Base-by-base conservation (phyloP, 2,113 vertebrate species). In the Campylomormyrus numenius region DNA sequence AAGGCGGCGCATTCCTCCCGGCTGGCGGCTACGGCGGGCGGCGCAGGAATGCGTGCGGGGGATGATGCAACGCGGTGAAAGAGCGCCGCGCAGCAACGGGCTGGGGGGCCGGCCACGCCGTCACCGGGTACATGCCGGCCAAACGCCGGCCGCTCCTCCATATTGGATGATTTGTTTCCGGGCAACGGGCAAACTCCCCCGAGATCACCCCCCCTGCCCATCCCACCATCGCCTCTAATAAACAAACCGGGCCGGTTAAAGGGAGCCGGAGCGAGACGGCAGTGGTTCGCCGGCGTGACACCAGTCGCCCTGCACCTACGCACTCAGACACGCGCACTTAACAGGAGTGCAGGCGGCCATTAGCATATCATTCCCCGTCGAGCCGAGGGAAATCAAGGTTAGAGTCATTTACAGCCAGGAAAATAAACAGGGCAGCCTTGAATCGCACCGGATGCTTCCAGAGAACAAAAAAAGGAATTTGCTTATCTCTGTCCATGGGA, bases 1-100 rank as follows among this genome's bases (percentile, higher is more conserved):
- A 94, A 95, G 96, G 96, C 94, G 95, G 95, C 94, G 95, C 95
- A 95, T 96, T 95, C 95, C 95, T 96, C 94, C 94, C 95, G 95
- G 94, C 93, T 89, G 94, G 94, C 96, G 96, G 96, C 95, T 95
- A 94, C 93, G 94, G 92, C 91, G 93, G 94, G 94, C 94, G 95
- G 48, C 19, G n/a, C 92, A 91, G 91, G 92, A 92, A 92, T 90
- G 62, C 58, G 89, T 90, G 91, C 56, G 86, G 91, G 84, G 77
- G 89, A 91, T 95, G 95, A 95, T 95, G 95, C 92, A 95, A 95
- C 91, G 0, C 45, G 85, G 88, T 94, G 95, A 93, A 95, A 96
- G 91, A 93, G 91, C 92, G 94, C 90, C 92, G 91, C 89, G 66
- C 42, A 84, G 92, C 88, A 88, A 88, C 39, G 90, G 89, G 92